Evolutionary conservation across 2,113 vertebrate species (phyloP), one percentile per base, ranked within the genome.

Genomic region (Gobiocypris rarus): DNA sequence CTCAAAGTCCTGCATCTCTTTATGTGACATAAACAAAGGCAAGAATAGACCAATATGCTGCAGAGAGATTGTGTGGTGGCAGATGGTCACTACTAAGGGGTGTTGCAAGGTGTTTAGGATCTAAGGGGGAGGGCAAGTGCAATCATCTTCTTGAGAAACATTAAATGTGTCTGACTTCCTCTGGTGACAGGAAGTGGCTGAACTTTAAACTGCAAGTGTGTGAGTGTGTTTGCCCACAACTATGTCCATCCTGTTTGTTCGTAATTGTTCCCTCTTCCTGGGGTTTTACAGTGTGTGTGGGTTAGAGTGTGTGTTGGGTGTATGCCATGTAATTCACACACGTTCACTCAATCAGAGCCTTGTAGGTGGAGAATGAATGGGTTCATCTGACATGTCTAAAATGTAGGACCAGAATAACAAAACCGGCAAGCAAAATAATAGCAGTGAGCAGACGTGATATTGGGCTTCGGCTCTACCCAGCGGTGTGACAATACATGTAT

Each of bases 251-350:
- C 85, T 88, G 88, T 88, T 86, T 88, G 88, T 80, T 85, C 34
- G 48, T 85, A 81, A 88, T 88, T 89, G 87, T 89, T 88, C 83
- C 56, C 83, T 79, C 86, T 89, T 87, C 88, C 88, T 89, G 85
- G 81, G 80, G 65, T 82, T 88, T 77, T 82, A 59, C 61, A 76
- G 80, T 75, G 71, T 59, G 31, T 52, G 73, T 86, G 77, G 59
- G 65, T 84, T 54, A 71, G 48, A 50, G 76, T 81, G 38, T 63
- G 76, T 63, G 45, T 81, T 81, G 65, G 65, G 65, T 54, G 63
- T 24, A 24, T 74, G 67, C 76, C 65, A 74, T 82, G 45, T 81
- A 78, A 43, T 81, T 63, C 31, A 82, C 10, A 4, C 48, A 26
- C 10, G 3, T 69, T 52, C 19, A 34, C 11, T 81, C 63, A 69